phyloP scores from a whole-genome alignment of 2,797 vertebrate species.

The Ataeniobius toweri region DNA sequence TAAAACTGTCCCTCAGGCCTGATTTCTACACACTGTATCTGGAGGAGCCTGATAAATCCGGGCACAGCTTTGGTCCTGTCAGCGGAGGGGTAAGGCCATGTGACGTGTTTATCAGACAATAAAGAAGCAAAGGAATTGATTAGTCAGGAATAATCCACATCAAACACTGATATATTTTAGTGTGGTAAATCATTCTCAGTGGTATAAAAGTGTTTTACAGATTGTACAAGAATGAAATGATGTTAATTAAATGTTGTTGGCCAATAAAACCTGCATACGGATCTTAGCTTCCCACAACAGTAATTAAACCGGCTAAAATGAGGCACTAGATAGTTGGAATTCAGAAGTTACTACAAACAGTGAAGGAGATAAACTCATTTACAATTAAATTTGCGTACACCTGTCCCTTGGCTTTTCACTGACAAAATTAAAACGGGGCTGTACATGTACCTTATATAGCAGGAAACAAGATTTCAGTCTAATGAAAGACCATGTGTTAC shows the following conservation, averaged over 20 bases:
- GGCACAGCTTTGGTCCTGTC: constrained; percentile 89
- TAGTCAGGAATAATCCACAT: too few relatives aligned
- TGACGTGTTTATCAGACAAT: neutral
- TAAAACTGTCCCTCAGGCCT: constrained; percentile 78
- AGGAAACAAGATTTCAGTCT: neutral
- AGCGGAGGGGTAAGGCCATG: constrained; percentile 87
- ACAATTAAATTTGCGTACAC: neutral
- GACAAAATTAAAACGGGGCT: too few relatives aligned
- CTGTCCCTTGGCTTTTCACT: too few relatives aligned
- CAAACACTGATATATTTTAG: neutral
- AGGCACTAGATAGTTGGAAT: too few relatives aligned
- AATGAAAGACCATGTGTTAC: neutral
- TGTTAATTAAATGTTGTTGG: neutral
- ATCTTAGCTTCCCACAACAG: neutral
- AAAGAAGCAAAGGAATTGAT: neutral
- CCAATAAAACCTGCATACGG: neutral
- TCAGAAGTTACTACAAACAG: too few relatives aligned
- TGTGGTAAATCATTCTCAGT: neutral
- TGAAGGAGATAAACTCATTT: neutral
- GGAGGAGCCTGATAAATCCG: constrained; percentile 95
- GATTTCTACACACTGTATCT: constrained; percentile 97
- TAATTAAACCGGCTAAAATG: neutral
- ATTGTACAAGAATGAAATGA: neutral
- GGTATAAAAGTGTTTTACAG: too few relatives aligned
- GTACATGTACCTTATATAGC: too few relatives aligned